Base-by-base conservation (phyloP, 2,888 invertebrate genomes). In the Clepsis dumicolana region DNA sequence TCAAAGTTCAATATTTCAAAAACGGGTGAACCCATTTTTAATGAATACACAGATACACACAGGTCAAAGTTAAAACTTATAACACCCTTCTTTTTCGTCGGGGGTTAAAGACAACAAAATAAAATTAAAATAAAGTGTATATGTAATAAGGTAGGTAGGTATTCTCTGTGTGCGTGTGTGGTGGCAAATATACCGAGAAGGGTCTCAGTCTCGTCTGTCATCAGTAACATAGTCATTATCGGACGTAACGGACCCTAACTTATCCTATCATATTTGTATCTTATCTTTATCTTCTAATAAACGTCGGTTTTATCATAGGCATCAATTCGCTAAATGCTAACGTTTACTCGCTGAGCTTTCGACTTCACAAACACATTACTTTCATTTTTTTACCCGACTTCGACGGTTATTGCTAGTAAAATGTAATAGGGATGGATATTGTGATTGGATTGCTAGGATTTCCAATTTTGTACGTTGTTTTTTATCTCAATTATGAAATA, bases 341-440 rank as follows among this genome's bases (percentile, higher is more conserved):
- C 14, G 41, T 59, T 27, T 24, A n/a, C n/a, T 41, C 25, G 44
- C 21, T 16, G n/a, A 29, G 29, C 25, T 66, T 69, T 64, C 62
- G 54, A 64, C 70, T 69, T 59, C 67, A 68, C 70, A 71, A 73
- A 70, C 73, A 70, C 69, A 66, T 68, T 66, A 70, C 71, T 73
- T 38, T 50, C 24, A 70, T 62, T 54, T 64, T 60, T 59, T 59
- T n/a, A 44, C 5, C 27, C 56, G 24, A 16, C 18, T 21, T 18
- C 35, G 29, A 29, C 3, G 21, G 18, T 24, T 56, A 56, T 35
- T 29, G 35, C 24, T 44, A 29, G 18, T 41, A 44, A 16, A 59
- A 12, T 18, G 44, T 16, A 41, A 59, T 2, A 18, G 35, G 12
- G 16, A 14, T 48, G 10, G 16, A n/a, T 7, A 21, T n/a, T 44